Conservation (phyloP, 2,888 invertebrate species). For the Sturmia bella region DNA sequence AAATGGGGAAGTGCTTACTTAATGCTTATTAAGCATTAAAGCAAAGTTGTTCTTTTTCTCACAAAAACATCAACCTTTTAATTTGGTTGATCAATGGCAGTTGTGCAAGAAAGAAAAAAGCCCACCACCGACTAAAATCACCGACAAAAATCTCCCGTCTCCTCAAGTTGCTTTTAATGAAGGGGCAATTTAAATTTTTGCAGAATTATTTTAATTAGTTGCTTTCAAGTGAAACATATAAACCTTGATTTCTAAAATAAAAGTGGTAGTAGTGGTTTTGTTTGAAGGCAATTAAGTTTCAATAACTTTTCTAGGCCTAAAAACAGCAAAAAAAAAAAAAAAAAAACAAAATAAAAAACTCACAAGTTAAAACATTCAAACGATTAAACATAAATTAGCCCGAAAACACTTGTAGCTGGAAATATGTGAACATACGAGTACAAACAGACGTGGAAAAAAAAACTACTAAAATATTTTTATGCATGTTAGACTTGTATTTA, state of each 20-base stretch:
- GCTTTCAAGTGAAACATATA: not conserved
- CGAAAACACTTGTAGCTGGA: constrained; percentile 1
- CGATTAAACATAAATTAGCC: constrained; percentile 14
- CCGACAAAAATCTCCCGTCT: too few species aligned
- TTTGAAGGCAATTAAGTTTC: constrained; percentile 53
- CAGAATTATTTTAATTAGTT: constrained; percentile 28
- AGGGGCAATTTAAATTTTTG: constrained; percentile 21
- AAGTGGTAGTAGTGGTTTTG: constrained; percentile 33
- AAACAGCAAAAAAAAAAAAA: constrained; percentile 1
- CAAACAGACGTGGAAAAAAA: not conserved
- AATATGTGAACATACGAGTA: not conserved
- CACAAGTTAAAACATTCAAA: constrained; percentile 8
- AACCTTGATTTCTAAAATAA: constrained; percentile 47
- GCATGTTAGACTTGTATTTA: constrained; percentile 20
- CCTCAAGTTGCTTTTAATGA: too few species aligned
- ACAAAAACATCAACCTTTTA: too few species aligned
- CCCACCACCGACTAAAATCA: too few species aligned
- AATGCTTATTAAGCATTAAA: too few species aligned
- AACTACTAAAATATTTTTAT: too few species aligned
- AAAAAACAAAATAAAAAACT: constrained; percentile 15
- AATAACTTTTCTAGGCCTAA: constrained; percentile 59
- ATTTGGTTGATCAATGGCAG: too few species aligned
- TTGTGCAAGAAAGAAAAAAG: too few species aligned
- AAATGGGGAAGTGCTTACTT: too few species aligned
- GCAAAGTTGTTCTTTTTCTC: too few species aligned